Base-by-base conservation (phyloP, 2,888 invertebrate species). In the Criorhina ranunculi region DNA sequence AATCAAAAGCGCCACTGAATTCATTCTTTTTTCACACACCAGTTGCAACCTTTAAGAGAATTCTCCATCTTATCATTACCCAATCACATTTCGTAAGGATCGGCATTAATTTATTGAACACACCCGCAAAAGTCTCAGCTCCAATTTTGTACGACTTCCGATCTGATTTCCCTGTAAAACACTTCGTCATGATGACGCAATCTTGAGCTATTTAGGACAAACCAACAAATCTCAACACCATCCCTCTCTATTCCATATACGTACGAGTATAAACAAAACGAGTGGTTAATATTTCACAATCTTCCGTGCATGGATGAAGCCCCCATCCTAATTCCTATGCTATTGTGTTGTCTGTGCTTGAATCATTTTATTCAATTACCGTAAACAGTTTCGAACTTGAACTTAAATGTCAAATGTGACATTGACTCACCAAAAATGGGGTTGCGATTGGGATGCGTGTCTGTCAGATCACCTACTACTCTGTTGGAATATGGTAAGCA, bases 331-430 rank as follows among this genome's bases (percentile, higher is more conserved):
- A n/a, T 42, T 19, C 15, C 5, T 15, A 19, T 49, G 5, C 42
- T 24, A n/a, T n/a, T n/a, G n/a, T n/a, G n/a, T 37, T 42, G 44
- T 33, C 24, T n/a, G n/a, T 17, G 31, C 24, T 53, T 24, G 11
- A 42, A 35, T 29, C 67, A 57, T 69, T 79, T 24, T 80, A 35
- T 11, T 85, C 53, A 80, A 80, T 85, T 76, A 70, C 46, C 46
- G 59, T 66, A 76, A 80, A 76, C 24, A 66, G 29, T 59, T 75
- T 49, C 70, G 85, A 85, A 85, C 85, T 85, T 85, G 85, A 85
- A 85, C 85, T 85, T 66, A 76, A 79, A 75, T 76, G 69, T 76
- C 75, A 85, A 72, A 76, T 76, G 64, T 76, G 85, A 85, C 75
- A 75, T 60, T 80, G 80, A 70, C 53, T 57, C 60, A 67, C 42